Conservation (phyloP, 2,113 vertebrate species). For the Clarias magur region DNA sequence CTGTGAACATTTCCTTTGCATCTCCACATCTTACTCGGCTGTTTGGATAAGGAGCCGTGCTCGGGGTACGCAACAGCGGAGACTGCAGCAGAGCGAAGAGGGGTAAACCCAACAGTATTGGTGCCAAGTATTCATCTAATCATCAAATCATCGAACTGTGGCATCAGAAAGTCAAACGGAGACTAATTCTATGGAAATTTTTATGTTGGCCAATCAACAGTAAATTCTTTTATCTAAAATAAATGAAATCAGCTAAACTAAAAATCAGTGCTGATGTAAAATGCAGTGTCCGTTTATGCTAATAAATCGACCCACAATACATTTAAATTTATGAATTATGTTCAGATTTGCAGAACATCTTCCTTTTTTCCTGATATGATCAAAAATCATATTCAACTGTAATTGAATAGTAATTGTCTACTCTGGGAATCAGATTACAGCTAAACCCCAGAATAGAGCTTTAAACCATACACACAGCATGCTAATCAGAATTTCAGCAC, state of each 20-base stretch:
- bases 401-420: neutral
- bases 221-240: neutral
- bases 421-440: neutral
- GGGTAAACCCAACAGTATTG: constrained; percentile 34
- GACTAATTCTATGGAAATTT: neutral
- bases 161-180: neutral
- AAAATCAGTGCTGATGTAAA: neutral
- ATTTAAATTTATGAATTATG: neutral
- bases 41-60: constrained; percentile 34
- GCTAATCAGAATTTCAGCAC: neutral
- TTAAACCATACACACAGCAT: neutral
- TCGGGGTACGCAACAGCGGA: constrained; percentile 36
- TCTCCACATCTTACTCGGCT: constrained; percentile 10
- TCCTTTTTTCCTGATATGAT: neutral
- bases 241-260: neutral
- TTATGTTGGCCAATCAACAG: neutral
- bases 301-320: neutral
- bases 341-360: neutral
- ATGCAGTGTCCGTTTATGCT: neutral
- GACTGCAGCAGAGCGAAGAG: constrained; percentile 52
- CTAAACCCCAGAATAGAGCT: neutral
- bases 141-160: neutral
- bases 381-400: neutral
- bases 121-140: neutral
- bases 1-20: constrained; percentile 11